A percentile compares a stretch with the other conserved stretches of the same genome.
These are phyloP conservation scores for Musca domestica DNA, from an alignment of 1,140 invertebrate species.

Conservation along the genomic window DNA sequence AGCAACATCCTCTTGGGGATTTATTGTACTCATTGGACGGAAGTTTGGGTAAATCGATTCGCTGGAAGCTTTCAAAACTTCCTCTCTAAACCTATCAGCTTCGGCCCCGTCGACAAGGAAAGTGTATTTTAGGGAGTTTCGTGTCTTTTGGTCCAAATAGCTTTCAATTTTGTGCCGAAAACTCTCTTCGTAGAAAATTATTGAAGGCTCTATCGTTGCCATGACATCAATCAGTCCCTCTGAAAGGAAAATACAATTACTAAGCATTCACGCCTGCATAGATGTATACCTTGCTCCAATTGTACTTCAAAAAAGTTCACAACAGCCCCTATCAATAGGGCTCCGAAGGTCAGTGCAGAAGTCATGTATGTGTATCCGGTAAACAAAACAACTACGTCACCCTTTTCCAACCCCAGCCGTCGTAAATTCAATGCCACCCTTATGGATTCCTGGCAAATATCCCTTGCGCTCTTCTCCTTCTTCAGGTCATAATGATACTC, in stretches of 20 bases:
- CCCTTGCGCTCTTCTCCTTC: neutral
- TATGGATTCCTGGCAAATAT: neutral
- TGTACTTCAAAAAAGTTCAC: constrained; percentile 10
- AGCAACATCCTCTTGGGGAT: neutral
- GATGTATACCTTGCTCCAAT: neutral
- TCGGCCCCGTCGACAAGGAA: neutral
- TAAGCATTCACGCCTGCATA: neutral
- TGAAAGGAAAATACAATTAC: neutral
- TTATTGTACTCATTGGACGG: neutral
- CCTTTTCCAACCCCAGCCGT: neutral
- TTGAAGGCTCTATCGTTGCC: neutral
- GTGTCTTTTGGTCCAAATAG: neutral
- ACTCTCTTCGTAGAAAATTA: constrained; percentile 7
- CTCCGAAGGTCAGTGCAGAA: neutral
- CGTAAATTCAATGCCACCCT: neutral
- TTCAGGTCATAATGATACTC: neutral
- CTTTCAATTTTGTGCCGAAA: neutral
- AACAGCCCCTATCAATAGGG: neutral
- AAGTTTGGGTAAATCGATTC: neutral
- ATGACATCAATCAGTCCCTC: neutral
- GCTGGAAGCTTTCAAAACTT: neutral
- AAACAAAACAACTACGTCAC: constrained; percentile 4
- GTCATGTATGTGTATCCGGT: neutral
- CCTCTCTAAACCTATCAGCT: neutral
- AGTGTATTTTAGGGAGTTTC: neutral